Percentiles rank a stretch among this genome's conserved stretches.
These are phyloP conservation scores for Megaceryle maxima DNA, from an alignment of 2,113 vertebrate species.

Conservation along the genomic window DNA sequence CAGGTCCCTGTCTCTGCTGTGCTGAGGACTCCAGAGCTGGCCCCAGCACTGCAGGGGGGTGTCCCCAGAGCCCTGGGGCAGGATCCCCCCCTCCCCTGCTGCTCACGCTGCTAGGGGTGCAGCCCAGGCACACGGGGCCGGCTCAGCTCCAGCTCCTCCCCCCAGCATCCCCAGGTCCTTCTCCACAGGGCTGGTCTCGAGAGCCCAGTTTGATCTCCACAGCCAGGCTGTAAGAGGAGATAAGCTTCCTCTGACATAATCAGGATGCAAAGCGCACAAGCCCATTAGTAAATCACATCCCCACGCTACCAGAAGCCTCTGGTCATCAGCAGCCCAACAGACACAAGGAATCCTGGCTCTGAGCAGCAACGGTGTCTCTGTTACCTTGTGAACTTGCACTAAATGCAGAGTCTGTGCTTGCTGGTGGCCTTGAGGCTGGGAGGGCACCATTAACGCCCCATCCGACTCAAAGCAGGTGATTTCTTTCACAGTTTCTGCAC, in stretches of 20 bases:
- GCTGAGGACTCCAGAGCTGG: no score
- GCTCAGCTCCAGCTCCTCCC: background rate
- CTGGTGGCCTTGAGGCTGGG: rapidly evolving
- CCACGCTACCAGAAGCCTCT: background rate
- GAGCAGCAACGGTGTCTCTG: background rate
- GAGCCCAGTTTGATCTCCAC: background rate
- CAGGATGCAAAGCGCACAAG: rapidly evolving
- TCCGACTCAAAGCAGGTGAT: rapidly evolving
- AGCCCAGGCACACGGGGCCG: background rate
- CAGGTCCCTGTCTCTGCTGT: no score
- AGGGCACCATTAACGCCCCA: rapidly evolving
- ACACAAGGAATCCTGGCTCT: background rate
- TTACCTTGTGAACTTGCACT: background rate
- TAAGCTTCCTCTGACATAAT: background rate
- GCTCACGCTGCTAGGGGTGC: background rate
- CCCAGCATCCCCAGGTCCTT: background rate
- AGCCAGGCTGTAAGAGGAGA: rapidly evolving
- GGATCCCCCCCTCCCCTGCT: no score
- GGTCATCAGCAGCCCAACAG: rapidly evolving
- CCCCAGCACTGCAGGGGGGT: no score
- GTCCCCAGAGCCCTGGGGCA: no score
- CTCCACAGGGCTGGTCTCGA: background rate
- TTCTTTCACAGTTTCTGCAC: background rate
- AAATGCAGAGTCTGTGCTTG: no score
- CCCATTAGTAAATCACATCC: background rate